Conservation (phyloP, 2,888 invertebrate species). For the Anagyrus pseudococci region DNA sequence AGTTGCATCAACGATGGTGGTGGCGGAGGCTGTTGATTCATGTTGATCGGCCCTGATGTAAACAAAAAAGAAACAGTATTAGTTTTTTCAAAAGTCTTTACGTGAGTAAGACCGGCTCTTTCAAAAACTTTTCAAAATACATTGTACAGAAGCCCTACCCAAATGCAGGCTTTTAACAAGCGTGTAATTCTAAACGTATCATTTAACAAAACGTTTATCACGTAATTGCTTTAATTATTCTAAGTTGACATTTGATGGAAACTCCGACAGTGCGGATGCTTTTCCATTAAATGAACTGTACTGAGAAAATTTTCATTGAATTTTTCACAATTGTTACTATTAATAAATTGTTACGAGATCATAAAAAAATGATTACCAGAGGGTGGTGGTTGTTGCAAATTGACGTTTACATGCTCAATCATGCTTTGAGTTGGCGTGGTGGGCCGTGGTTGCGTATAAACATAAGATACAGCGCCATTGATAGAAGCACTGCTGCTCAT, state of each 20-base stretch:
- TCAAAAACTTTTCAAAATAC: background rate
- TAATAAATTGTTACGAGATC: background rate
- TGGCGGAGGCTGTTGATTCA: conserved; percentile 56
- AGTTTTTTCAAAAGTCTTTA: background rate
- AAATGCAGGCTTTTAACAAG: background rate
- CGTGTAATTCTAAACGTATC: background rate
- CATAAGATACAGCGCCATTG: conserved; percentile 56
- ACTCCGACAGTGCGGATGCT: no score
- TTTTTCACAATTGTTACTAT: no score
- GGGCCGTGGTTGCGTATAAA: conserved; percentile 57
- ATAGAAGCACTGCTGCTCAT: conserved; percentile 52
- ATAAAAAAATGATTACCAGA: conserved; percentile 31
- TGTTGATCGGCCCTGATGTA: conserved; percentile 46
- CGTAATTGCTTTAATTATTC: no score
- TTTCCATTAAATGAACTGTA: no score
- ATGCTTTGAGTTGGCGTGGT: conserved; percentile 54
- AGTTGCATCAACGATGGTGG: conserved; percentile 52
- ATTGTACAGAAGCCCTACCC: background rate
- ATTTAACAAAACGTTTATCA: no score
- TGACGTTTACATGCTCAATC: conserved; percentile 57
- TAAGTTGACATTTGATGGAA: no score
- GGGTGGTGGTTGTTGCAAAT: conserved; percentile 59
- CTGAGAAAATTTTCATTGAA: no score
- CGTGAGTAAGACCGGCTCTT: no score
- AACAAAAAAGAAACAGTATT: background rate